Evolutionary conservation across 2,888 invertebrate species (phyloP).

Genomic region (Campaea margaritaria): DNA sequence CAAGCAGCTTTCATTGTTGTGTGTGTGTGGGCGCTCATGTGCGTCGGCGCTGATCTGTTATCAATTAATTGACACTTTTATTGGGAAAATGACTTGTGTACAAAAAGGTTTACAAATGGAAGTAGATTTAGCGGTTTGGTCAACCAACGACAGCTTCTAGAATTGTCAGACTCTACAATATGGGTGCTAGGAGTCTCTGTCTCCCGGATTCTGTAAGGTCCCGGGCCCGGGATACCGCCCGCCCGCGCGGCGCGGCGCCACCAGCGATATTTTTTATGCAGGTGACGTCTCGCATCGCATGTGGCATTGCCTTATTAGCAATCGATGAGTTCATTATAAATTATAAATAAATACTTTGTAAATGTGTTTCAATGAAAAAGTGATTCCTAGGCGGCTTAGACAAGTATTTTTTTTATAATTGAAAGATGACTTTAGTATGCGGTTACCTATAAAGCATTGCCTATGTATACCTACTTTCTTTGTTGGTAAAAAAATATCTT

Average conservation of each 20-base stretch:
- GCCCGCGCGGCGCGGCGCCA: conserved; percentile 1
- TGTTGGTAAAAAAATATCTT: too few relatives aligned
- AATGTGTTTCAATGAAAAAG: neutral
- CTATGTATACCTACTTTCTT: too few relatives aligned
- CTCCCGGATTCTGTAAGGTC: too few relatives aligned
- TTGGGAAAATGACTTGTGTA: conserved; percentile 5
- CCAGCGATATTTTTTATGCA: neutral
- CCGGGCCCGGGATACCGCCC: too few relatives aligned
- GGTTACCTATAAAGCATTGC: too few relatives aligned
- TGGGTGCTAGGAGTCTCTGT: too few relatives aligned
- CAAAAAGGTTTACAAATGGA: neutral
- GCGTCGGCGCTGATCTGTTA: neutral
- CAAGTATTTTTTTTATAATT: too few relatives aligned
- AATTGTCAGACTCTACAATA: neutral
- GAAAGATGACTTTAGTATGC: too few relatives aligned
- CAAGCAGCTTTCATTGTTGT: neutral
- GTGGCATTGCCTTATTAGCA: conserved; percentile 2
- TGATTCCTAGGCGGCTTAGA: neutral
- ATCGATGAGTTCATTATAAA: conserved; percentile 7
- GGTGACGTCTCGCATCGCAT: conserved; percentile 1
- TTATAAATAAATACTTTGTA: conserved; percentile 9
- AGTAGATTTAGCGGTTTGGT: too few relatives aligned
- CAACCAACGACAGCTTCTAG: too few relatives aligned
- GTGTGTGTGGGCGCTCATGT: too few relatives aligned
- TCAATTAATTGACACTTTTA: conserved; percentile 8